Evolutionary conservation across 2,888 invertebrate genomes (phyloP), one percentile per base, ranked within the genome.

Genomic region (Acleris sparsana): DNA sequence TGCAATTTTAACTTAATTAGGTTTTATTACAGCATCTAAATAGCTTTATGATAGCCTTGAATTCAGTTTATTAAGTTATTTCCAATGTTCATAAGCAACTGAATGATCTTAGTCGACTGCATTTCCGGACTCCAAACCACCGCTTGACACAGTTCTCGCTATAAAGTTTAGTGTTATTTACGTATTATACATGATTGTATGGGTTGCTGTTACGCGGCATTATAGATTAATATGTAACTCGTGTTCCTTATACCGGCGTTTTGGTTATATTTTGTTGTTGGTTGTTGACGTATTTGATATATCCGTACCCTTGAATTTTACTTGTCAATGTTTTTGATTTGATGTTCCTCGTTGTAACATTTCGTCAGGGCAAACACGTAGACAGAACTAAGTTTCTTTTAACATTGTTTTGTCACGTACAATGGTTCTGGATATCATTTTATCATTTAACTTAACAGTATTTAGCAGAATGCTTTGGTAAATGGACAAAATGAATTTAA

Each of bases 1-100:
- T 64, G 63, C 63, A 75, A 83, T 85, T 83, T 85, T 89, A 85
- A 85, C 85, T 85, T 83, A 86, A 86, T 85, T 85, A 75, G 58
- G 59, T 61, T 16, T 48, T 39, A 52, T 62, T 52, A 22, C n/a
- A 58, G 62, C 52, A 61, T 48, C 25, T 2, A 25, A 58, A 63
- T 52, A 69, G 63, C 74, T 73, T 63, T 43, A 25, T 9, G 57
- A 48, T 39, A 57, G 7, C 17, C n/a, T 20, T 39, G 52, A 57
- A 62, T 57, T 57, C 57, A 61, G 13, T 18, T 33, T 33, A 22
- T 48, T 5, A 17, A 58, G 39, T 61, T 53, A 53, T 53, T 57
- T 61, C 29, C 11, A 59, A 51, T 57, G 63, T 61, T 53, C 63
- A 48, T 39, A 56, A 39, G 11, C 33, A 63, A 63, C 63, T 63